Percentiles rank a stretch among this genome's conserved stretches.
Conservation (phyloP, 1,140 invertebrate species). For the Drosophila melanogaster region DNA sequence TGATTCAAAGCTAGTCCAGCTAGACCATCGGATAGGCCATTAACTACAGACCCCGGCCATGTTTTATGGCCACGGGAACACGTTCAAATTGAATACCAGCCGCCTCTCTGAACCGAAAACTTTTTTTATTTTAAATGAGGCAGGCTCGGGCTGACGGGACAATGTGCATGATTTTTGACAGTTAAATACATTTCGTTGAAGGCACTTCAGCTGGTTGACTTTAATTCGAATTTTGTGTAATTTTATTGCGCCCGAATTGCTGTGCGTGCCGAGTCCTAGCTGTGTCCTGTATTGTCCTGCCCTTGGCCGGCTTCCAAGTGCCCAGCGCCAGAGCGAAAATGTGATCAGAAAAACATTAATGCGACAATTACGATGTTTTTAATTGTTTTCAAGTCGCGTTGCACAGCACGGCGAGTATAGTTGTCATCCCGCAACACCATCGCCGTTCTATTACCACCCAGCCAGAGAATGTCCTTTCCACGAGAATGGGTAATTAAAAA, state of each 20-base stretch:
- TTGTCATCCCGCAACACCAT: conserved; percentile 20
- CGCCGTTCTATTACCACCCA: conserved; percentile 14
- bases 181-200: conserved; percentile 45
- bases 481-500: conserved; percentile 78
- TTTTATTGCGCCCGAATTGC: conserved; percentile 46
- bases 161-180: conserved; percentile 61
- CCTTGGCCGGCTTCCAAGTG: conserved; percentile 54
- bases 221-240: conserved; percentile 69
- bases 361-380: conserved; percentile 79
- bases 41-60: conserved; percentile 71
- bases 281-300: conserved; percentile 10
- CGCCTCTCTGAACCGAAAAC: conserved; percentile 35
- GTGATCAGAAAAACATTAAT: conserved; percentile 81
- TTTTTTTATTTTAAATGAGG: conserved; percentile 53
- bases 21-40: conserved; percentile 65
- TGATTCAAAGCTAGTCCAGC: conserved; percentile 60
- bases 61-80: conserved; percentile 74
- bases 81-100: conserved; percentile 49
- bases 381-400: conserved; percentile 74
- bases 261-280: conserved; percentile 57
- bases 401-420: conserved; percentile 44
- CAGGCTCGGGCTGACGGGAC: not conserved
- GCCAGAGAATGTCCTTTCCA: conserved; percentile 17
- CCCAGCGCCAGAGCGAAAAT: conserved; percentile 39
- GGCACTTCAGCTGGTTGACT: conserved; percentile 21